Evolutionary conservation across 2,113 vertebrate genomes (phyloP).

Genomic region (Crotalus helleri): DNA sequence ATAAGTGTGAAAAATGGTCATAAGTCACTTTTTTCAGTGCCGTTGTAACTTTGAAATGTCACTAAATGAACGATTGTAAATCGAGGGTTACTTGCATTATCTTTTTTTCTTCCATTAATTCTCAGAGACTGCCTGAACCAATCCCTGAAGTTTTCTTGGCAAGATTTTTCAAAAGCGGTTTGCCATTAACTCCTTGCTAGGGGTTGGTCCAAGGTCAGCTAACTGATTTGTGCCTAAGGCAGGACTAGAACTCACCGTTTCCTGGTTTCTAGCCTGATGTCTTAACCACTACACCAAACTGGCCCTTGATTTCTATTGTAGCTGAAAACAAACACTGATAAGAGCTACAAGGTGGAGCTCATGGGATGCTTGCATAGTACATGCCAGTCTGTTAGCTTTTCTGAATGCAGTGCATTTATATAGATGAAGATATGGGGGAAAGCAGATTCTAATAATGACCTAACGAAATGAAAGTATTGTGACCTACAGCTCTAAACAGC

Average conservation of each 20-base stretch:
- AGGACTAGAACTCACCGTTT: neutral
- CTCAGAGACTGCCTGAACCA: neutral
- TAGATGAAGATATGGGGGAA: neutral
- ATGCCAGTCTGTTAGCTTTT: neutral
- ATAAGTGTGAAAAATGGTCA: neutral
- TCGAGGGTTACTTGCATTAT: neutral
- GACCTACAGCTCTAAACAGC: neutral
- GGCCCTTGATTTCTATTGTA: neutral
- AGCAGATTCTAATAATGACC: conserved; percentile 11
- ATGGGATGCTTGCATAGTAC: neutral
- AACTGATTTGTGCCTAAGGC: neutral
- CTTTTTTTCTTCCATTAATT: neutral
- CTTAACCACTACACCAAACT: neutral
- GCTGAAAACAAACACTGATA: neutral
- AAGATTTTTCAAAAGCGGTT: neutral
- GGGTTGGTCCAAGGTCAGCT: neutral
- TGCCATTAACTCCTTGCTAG: neutral
- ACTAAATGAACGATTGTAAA: neutral
- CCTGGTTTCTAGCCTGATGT: neutral
- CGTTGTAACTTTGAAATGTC: neutral
- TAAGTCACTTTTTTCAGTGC: neutral
- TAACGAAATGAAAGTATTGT: neutral
- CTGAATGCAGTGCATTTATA: neutral
- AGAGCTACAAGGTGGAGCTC: neutral
- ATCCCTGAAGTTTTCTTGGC: neutral